Percentiles rank a stretch among this genome's conserved stretches.
phyloP scores from a whole-genome alignment of 2,888 invertebrate genomes.

The Choreutis nemorana region DNA sequence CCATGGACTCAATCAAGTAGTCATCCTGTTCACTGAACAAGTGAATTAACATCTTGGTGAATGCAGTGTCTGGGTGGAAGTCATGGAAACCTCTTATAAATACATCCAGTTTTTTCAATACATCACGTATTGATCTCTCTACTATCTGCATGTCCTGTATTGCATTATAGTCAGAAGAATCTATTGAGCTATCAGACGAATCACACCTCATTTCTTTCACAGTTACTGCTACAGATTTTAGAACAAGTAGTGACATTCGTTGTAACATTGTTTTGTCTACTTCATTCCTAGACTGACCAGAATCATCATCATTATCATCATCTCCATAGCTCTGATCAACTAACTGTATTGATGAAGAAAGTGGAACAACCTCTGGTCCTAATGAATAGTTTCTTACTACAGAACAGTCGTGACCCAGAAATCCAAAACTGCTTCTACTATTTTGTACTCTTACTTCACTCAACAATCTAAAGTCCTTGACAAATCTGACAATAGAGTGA shows the following conservation, averaged over 20 bases:
- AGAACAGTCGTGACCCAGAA: constrained; percentile 48
- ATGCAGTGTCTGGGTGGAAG: constrained; percentile 87
- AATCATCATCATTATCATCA: constrained; percentile 42
- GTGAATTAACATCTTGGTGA: constrained; percentile 88
- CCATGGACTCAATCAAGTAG: constrained; percentile 90
- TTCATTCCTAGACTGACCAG: constrained; percentile 46
- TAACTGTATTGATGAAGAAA: constrained; percentile 44
- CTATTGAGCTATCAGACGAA: constrained; percentile 84
- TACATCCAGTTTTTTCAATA: constrained; percentile 79
- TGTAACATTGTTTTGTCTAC: constrained; percentile 83
- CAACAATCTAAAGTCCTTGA: constrained; percentile 82
- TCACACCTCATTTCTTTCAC: constrained; percentile 90
- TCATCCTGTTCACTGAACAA: constrained; percentile 92
- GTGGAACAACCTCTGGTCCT: constrained; percentile 34
- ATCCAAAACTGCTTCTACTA: constrained; percentile 52
- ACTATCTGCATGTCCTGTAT: constrained; percentile 91
- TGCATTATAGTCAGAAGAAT: constrained; percentile 85
- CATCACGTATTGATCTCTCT: constrained; percentile 85
- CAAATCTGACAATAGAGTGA: constrained; percentile 84
- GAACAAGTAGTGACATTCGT: constrained; percentile 84
- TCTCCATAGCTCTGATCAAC: constrained; percentile 57
- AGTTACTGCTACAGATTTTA: constrained; percentile 89
- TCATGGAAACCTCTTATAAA: constrained; percentile 83
- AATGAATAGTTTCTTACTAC: constrained; percentile 41
- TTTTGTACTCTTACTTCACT: constrained; percentile 59